phyloP scores from a whole-genome alignment of 2,888 invertebrate species.

The Physocephala rufipes region DNA sequence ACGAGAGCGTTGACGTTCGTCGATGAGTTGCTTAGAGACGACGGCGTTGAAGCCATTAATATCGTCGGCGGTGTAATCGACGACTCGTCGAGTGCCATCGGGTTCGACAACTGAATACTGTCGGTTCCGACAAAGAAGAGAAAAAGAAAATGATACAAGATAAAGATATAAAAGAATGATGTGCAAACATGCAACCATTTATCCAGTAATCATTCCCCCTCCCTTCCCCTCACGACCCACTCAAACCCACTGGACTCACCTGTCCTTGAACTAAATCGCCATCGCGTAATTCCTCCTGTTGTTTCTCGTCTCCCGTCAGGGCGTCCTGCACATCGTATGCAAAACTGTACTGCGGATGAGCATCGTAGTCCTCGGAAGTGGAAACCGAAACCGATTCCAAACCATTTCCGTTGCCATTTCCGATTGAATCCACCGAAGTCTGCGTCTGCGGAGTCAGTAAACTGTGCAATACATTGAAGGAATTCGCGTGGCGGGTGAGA shows the following conservation, averaged over 20 bases:
- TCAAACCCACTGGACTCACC: slow-evolving; percentile 41
- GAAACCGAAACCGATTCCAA: slow-evolving; percentile 50
- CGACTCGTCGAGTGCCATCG: slow-evolving; percentile 67
- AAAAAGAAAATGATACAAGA: no score
- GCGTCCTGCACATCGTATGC: slow-evolving; percentile 67
- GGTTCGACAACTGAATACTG: slow-evolving; percentile 67
- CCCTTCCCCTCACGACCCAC: neutral
- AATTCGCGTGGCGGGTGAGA: slow-evolving; percentile 51
- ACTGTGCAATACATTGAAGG: slow-evolving; percentile 54
- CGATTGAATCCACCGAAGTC: slow-evolving; percentile 41
- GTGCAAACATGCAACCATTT: no score
- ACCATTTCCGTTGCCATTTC: slow-evolving; percentile 49
- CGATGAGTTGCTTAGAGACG: slow-evolving; percentile 64
- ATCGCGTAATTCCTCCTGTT: slow-evolving; percentile 69
- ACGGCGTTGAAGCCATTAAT: slow-evolving; percentile 68
- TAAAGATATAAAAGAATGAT: no score
- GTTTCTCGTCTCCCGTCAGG: slow-evolving; percentile 68
- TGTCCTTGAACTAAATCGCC: slow-evolving; percentile 68
- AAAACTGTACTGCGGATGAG: slow-evolving; percentile 67
- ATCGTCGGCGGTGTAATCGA: slow-evolving; percentile 68
- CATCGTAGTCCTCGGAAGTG: slow-evolving; percentile 66
- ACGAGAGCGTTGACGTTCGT: slow-evolving; percentile 47
- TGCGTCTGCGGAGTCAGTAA: slow-evolving; percentile 47
- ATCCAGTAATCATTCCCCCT: no score
- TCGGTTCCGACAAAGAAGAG: no score